phyloP scores from a whole-genome alignment of 2,113 vertebrate genomes.

The Ochotona princeps region DNA sequence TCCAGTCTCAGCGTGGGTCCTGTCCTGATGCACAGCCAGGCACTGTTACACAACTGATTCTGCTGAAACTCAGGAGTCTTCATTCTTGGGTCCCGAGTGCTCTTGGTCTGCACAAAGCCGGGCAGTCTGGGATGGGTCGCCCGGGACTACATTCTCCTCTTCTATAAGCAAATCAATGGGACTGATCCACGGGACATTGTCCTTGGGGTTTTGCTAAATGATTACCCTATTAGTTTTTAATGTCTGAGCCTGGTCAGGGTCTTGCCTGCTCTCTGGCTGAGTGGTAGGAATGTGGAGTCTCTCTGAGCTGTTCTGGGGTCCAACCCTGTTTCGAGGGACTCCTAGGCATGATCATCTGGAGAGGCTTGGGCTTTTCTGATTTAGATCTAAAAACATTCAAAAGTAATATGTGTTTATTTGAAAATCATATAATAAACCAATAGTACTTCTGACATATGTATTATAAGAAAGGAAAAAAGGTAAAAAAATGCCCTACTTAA shows the following conservation, averaged over 20 bases:
- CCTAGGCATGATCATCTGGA: background rate
- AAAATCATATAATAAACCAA: background rate
- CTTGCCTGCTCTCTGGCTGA: background rate
- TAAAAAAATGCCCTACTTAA: background rate
- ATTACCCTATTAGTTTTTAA: background rate
- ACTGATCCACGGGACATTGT: accelerated
- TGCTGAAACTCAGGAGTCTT: background rate
- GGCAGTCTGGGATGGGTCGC: background rate
- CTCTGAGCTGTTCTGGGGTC: background rate
- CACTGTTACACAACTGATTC: background rate
- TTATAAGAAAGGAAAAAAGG: background rate
- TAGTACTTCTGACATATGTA: background rate
- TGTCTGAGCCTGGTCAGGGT: background rate
- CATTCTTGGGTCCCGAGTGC: accelerated
- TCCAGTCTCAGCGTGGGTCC: accelerated
- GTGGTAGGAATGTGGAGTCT: background rate
- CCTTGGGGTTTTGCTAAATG: background rate
- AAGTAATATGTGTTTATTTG: background rate
- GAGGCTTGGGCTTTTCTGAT: background rate
- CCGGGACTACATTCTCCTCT: no score
- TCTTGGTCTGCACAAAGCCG: background rate
- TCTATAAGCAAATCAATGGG: background rate
- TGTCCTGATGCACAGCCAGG: background rate
- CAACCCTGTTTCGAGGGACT: accelerated
- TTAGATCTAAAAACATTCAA: background rate